Evolutionary conservation across 1,140 invertebrate genomes (phyloP).

Genomic region (Orchesella cincta): DNA sequence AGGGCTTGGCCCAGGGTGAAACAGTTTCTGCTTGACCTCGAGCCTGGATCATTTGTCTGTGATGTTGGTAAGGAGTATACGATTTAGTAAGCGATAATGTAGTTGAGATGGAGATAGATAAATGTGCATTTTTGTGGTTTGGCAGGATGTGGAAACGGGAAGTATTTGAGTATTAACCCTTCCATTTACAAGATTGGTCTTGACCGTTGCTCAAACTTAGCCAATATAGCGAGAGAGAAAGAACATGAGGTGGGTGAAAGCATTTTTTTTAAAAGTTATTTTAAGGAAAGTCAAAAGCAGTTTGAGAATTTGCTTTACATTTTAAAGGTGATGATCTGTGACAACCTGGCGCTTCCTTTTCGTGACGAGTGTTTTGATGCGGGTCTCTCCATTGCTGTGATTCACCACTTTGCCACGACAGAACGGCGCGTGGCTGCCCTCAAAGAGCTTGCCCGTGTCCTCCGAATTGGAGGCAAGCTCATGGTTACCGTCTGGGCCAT

Average conservation of each 20-base stretch:
- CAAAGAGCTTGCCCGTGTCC: slow-evolving; percentile 80
- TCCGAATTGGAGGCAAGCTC: slow-evolving; percentile 85
- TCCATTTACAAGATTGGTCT: slow-evolving; percentile 81
- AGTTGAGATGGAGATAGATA: not conserved
- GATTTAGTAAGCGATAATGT: not conserved
- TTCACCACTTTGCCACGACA: slow-evolving; percentile 91
- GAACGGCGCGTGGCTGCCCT: slow-evolving; percentile 84
- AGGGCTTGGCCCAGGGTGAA: slow-evolving; percentile 80
- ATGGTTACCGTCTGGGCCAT: slow-evolving; percentile 96
- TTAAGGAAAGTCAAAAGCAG: not conserved
- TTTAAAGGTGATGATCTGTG: slow-evolving; percentile 76
- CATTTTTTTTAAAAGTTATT: not conserved
- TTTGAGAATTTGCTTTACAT: not conserved
- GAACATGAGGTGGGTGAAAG: slow-evolving; percentile 72
- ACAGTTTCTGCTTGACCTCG: slow-evolving; percentile 81
- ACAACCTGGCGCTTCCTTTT: slow-evolving; percentile 86
- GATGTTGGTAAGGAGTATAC: slow-evolving; percentile 75
- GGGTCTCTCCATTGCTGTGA: slow-evolving; percentile 88
- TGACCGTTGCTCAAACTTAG: slow-evolving; percentile 79
- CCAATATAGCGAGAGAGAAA: slow-evolving; percentile 73
- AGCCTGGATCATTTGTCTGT: slow-evolving; percentile 86
- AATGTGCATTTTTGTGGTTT: slow-evolving; percentile 31
- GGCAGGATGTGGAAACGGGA: slow-evolving; percentile 88
- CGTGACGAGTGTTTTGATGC: slow-evolving; percentile 92
- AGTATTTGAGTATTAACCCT: slow-evolving; percentile 84